Percentiles rank a stretch among this genome's conserved stretches.
Conservation (phyloP, 2,888 invertebrate species). For the Tinea trinotella region DNA sequence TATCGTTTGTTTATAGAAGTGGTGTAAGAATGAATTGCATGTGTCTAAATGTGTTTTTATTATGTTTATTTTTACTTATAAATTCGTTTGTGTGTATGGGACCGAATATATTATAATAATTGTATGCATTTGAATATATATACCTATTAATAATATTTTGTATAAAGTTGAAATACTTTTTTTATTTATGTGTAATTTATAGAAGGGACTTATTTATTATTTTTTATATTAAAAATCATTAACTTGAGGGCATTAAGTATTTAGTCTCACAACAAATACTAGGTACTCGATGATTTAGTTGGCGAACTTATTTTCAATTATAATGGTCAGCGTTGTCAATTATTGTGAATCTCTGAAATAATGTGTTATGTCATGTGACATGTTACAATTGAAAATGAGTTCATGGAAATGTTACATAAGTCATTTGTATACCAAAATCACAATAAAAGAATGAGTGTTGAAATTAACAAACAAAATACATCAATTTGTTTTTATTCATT, state of each 20-base stretch:
- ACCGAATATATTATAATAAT: constrained; percentile 35
- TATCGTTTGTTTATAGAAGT: too few species aligned
- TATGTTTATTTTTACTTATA: too few species aligned
- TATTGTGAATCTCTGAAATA: neutral
- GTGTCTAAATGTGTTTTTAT: too few species aligned
- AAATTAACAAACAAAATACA: constrained; percentile 69
- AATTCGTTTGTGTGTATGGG: constrained; percentile 27
- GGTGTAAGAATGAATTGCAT: too few species aligned
- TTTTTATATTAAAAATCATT: constrained; percentile 35
- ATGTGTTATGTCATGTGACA: constrained; percentile 1
- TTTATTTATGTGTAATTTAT: constrained; percentile 62
- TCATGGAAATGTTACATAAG: constrained; percentile 25
- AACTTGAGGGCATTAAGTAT: constrained; percentile 42
- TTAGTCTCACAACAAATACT: constrained; percentile 73
- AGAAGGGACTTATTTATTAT: constrained; percentile 61
- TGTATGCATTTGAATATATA: neutral
- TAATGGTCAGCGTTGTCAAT: too few species aligned
- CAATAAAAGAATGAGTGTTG: constrained; percentile 73
- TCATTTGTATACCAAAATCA: constrained; percentile 63
- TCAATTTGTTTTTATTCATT: constrained; percentile 45
- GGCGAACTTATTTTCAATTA: neutral
- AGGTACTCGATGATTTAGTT: constrained; percentile 26
- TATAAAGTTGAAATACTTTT: constrained; percentile 55
- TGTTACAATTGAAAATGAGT: constrained; percentile 4
- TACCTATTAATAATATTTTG: constrained; percentile 44